Percentiles rank a stretch among this genome's conserved stretches.
phyloP scores from a whole-genome alignment of 1,140 invertebrate species.

The Anastrepha obliqua region DNA sequence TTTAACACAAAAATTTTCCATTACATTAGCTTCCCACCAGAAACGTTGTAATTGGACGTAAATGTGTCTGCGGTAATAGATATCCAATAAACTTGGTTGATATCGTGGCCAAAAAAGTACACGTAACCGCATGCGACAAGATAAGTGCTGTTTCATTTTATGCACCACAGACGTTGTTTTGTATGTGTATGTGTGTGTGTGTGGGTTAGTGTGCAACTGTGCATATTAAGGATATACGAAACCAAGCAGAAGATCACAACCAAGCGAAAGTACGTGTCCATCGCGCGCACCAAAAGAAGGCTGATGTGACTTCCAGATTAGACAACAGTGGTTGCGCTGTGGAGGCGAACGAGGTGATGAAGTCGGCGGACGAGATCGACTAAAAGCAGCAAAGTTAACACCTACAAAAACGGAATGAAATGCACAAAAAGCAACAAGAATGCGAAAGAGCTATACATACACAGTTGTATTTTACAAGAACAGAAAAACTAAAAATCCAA shows the following conservation, averaged over 20 bases:
- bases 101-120: constrained; percentile 42
- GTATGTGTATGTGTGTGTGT: neutral
- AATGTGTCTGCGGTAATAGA: constrained; percentile 51
- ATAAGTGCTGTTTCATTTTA: constrained; percentile 45
- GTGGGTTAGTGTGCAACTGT: neutral
- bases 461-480: neutral
- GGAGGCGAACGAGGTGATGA: neutral
- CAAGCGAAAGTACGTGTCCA: constrained; percentile 41
- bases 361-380: constrained; percentile 16
- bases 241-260: constrained; percentile 9
- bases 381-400: constrained; percentile 50
- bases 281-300: constrained; percentile 25
- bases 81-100: constrained; percentile 49
- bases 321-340: constrained; percentile 6
- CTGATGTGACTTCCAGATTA: constrained; percentile 50
- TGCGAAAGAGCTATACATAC: constrained; percentile 6
- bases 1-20: constrained; percentile 10
- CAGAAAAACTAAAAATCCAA: neutral
- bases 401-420: constrained; percentile 49
- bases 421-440: neutral
- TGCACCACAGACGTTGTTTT: neutral
- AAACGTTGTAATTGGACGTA: constrained; percentile 31
- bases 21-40: constrained; percentile 12
- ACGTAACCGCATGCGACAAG: constrained; percentile 51
- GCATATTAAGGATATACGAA: constrained; percentile 25